phyloP scores from a whole-genome alignment of 2,113 vertebrate species.

The Mobula hypostoma region DNA sequence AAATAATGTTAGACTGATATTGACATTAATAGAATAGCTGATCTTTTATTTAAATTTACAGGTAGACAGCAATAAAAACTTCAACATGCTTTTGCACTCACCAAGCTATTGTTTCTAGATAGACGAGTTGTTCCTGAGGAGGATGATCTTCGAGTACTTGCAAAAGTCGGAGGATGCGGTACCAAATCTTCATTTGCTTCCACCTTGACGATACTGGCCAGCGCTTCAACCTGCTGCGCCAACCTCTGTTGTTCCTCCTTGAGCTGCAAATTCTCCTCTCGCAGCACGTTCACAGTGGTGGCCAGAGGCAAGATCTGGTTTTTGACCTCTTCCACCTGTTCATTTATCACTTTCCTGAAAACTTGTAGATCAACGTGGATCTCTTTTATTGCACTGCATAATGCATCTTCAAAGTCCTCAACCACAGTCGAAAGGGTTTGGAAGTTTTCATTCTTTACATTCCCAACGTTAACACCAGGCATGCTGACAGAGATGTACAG shows the following conservation, averaged over 20 bases:
- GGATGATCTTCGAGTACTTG: slow-evolving; percentile 60
- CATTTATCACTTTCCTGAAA: slow-evolving; percentile 58
- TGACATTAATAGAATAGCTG: slow-evolving; percentile 1
- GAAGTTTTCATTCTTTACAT: slow-evolving; percentile 39
- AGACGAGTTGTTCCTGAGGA: slow-evolving; percentile 49
- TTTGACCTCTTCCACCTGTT: slow-evolving; percentile 55
- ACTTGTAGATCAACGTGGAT: slow-evolving; percentile 65
- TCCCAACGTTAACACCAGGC: slow-evolving; percentile 67
- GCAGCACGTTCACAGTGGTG: slow-evolving; percentile 54
- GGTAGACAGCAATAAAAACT: neutral
- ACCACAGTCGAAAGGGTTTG: slow-evolving; percentile 40
- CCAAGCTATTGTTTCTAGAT: slow-evolving; percentile 56
- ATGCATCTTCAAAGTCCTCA: slow-evolving; percentile 49
- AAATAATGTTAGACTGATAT: neutral
- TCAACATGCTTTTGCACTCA: slow-evolving; percentile 50
- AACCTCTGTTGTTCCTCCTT: slow-evolving; percentile 65
- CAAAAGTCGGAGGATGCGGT: slow-evolving; percentile 67
- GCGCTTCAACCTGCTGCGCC: slow-evolving; percentile 56
- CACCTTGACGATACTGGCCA: slow-evolving; percentile 55
- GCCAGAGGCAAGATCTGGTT: slow-evolving; percentile 54
- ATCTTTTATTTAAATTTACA: neutral
- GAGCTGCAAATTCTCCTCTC: slow-evolving; percentile 68
- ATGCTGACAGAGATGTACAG: slow-evolving; percentile 50
- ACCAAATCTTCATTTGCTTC: slow-evolving; percentile 40
- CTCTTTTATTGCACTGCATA: slow-evolving; percentile 57